A percentile compares a stretch with the other conserved stretches of the same genome.
Conservation (phyloP, 2,888 invertebrate species). For the Stramonita haemastoma region DNA sequence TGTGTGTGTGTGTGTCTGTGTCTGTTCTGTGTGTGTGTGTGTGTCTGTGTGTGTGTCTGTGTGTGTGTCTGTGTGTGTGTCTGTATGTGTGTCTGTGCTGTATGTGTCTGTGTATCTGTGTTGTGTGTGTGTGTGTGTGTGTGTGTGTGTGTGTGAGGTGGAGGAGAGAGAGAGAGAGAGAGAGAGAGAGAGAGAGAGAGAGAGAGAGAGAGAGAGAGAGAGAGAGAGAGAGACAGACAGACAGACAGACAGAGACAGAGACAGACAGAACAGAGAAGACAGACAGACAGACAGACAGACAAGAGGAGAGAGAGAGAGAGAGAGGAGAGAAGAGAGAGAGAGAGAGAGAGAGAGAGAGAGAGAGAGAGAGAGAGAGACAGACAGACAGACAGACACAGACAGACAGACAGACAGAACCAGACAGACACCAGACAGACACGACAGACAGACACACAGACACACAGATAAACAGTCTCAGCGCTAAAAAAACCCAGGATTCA, state of each 20-base stretch:
- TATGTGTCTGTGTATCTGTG: too few species aligned
- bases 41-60: too few species aligned
- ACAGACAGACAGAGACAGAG: constrained; percentile 10
- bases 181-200: constrained; percentile 24
- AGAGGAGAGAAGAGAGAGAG: constrained; percentile 22
- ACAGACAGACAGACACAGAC: constrained; percentile 23
- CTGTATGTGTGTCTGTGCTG: too few species aligned
- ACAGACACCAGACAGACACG: constrained; percentile 18
- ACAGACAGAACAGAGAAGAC: constrained; percentile 32
- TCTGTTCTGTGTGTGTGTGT: too few species aligned
- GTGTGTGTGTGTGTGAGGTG: too few species aligned
- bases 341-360: constrained; percentile 1
- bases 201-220: constrained; percentile 9
- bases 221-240: too few species aligned
- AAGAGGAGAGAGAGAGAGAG: constrained; percentile 24
- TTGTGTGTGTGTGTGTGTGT: too few species aligned
- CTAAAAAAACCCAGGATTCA: too few species aligned
- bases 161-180: constrained; percentile 12
- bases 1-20: too few species aligned
- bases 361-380: not conserved
- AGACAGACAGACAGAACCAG: not conserved
- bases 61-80: too few species aligned
- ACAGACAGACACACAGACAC: not conserved
- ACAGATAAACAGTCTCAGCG: not conserved
- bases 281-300: constrained; percentile 32